These are phyloP conservation scores for Campaea margaritaria DNA, from an alignment of 2,888 invertebrate genomes.

Conservation along the genomic window DNA sequence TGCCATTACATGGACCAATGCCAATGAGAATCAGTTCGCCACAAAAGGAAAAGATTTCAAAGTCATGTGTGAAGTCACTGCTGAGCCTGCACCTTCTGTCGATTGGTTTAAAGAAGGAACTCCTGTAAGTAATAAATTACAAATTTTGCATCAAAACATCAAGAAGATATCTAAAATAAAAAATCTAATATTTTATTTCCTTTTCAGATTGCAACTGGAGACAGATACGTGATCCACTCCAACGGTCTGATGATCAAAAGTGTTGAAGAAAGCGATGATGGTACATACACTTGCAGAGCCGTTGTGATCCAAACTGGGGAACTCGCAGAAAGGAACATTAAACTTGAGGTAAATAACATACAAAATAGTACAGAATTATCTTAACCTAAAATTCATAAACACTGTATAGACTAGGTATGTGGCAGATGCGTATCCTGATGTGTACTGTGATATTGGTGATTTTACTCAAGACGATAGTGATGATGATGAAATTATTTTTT, in stretches of 20 bases:
- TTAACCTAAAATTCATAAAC: too few species aligned
- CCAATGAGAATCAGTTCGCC: slow-evolving; percentile 93
- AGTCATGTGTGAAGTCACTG: slow-evolving; percentile 93
- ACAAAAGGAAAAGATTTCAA: slow-evolving; percentile 90
- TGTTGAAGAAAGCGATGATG: slow-evolving; percentile 93
- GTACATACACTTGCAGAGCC: slow-evolving; percentile 94
- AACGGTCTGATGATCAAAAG: slow-evolving; percentile 91
- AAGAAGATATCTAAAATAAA: background rate
- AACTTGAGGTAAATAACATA: slow-evolving; percentile 87
- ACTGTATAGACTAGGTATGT: too few species aligned
- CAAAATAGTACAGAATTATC: background rate
- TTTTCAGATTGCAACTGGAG: slow-evolving; percentile 86
- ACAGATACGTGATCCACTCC: slow-evolving; percentile 89
- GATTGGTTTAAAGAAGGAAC: slow-evolving; percentile 94
- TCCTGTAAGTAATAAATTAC: slow-evolving; percentile 70
- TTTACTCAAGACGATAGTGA: too few species aligned
- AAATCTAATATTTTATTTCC: background rate
- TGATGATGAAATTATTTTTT: slow-evolving; percentile 1
- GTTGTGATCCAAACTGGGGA: slow-evolving; percentile 93
- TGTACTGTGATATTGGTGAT: too few species aligned
- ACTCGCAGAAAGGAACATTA: slow-evolving; percentile 90
- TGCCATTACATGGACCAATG: slow-evolving; percentile 94
- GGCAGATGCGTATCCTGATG: too few species aligned
- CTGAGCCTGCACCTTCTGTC: slow-evolving; percentile 93
- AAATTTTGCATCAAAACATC: background rate